Evolutionary conservation across 2,888 invertebrate genomes (phyloP), one percentile per base, ranked within the genome.

Genomic region (Colostygia pectinataria): DNA sequence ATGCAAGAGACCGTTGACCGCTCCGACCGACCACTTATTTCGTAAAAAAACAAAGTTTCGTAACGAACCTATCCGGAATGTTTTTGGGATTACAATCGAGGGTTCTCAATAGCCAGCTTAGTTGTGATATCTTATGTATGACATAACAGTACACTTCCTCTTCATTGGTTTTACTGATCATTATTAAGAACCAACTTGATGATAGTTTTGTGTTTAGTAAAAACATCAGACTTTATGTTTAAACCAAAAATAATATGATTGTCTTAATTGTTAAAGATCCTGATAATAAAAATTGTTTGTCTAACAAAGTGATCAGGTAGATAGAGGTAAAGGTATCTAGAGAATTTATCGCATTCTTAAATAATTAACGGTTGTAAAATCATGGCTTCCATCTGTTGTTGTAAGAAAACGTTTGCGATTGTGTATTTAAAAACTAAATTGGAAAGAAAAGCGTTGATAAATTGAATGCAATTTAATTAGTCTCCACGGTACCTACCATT

Each of bases 401-500:
- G 49, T 39, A 18, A 51, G 45, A 50, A 53, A 47, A 46, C 43
- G 33, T 46, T 50, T 53, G 53, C 28, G 36, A 59, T 7, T 14
- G 31, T 34, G 29, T 57, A 63, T 63, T 63, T 64, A 52, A 63
- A 63, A 65, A 61, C 59, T 43, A 56, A 62, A 63, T 64, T 59
- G 58, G 59, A 38, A 50, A 66, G 60, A 78, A 80, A 82, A 77
- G 83, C 81, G 77, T 74, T 65, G 55, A 68, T 78, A 83, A n/a
- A 84, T 83, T 75, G 65, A 70, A 80, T 75, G 79, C 70, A 81
- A 80, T 83, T 85, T 74, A 72, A 82, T 80, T 77, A 81, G 64
- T 77, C 76, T 81, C 71, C 36, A 45, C 41, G 71, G 74, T 79
- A 74, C 68, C 65, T 79, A 74, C 68, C 65, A 74, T 79, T 82